These are phyloP conservation scores for Tragelaphus imberbis DNA, from an alignment of 2,113 vertebrate genomes.

Conservation along the genomic window DNA sequence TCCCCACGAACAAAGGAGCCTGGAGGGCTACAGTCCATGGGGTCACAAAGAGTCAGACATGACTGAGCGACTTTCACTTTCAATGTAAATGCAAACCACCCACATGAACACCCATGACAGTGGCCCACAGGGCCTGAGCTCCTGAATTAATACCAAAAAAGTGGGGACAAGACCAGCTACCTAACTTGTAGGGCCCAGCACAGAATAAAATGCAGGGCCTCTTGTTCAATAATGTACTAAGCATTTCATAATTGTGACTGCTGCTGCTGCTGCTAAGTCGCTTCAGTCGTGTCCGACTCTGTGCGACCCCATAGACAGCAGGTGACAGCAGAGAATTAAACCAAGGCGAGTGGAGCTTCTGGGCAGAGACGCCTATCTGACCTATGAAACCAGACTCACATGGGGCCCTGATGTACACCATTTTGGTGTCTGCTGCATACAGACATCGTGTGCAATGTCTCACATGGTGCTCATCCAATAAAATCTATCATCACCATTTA, in stretches of 20 bases:
- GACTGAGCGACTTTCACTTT: background rate
- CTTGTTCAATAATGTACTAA: background rate
- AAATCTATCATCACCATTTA: background rate
- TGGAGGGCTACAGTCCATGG: background rate
- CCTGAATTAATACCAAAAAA: background rate
- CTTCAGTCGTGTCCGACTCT: too few species aligned
- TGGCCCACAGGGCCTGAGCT: background rate
- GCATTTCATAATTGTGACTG: background rate
- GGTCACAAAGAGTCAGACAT: background rate
- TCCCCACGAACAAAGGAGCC: background rate
- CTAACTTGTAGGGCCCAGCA: background rate
- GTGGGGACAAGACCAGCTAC: background rate
- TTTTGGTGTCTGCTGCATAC: too few species aligned
- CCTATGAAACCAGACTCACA: background rate
- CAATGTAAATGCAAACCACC: background rate
- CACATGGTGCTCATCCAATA: too few species aligned
- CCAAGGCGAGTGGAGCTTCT: background rate
- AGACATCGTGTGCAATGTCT: background rate
- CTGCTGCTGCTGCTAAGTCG: too few species aligned
- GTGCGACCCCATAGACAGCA: too few species aligned
- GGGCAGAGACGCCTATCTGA: fast-evolving
- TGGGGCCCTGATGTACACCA: background rate
- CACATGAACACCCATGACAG: background rate
- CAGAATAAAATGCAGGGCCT: background rate
- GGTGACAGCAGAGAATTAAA: background rate